Evolutionary conservation across 2,888 invertebrate species (phyloP).

Genomic region (Zaprionus bogoriensis): DNA sequence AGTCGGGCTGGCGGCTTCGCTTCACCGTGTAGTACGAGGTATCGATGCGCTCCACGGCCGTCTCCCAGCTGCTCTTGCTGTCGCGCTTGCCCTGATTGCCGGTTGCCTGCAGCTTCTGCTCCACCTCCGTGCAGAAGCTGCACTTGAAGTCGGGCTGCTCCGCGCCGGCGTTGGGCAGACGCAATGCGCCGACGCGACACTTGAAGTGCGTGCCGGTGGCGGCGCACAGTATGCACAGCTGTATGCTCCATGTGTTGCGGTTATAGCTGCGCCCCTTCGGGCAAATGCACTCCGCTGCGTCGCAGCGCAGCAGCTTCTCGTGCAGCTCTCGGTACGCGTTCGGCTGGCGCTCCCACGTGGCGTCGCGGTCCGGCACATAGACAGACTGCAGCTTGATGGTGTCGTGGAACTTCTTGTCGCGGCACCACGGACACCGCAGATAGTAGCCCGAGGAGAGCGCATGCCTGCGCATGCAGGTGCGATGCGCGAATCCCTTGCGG

Average conservation of each 20-base stretch:
- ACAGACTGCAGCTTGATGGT: constrained; percentile 70
- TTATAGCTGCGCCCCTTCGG: constrained; percentile 84
- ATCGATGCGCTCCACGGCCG: constrained; percentile 5
- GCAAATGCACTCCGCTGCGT: constrained; percentile 86
- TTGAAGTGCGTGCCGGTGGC: constrained; percentile 63
- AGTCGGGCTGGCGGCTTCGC: not conserved
- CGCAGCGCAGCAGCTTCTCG: constrained; percentile 85
- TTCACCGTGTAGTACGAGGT: constrained; percentile 33
- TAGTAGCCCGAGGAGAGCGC: constrained; percentile 80
- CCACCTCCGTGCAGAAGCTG: constrained; percentile 43
- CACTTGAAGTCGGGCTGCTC: constrained; percentile 54
- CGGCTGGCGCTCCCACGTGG: constrained; percentile 89
- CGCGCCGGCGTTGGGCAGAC: not conserved
- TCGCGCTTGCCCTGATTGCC: too few relatives aligned
- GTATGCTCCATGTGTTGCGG: constrained; percentile 47
- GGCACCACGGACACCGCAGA: constrained; percentile 79
- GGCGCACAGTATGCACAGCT: constrained; percentile 67
- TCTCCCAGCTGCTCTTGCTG: not conserved
- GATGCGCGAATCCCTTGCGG: constrained; percentile 73
- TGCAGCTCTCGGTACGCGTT: constrained; percentile 89
- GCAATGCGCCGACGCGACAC: constrained; percentile 39
- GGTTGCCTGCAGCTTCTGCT: constrained; percentile 3
- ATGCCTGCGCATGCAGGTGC: constrained; percentile 73
- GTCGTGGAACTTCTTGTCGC: constrained; percentile 66
- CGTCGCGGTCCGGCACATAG: constrained; percentile 86